These are phyloP conservation scores for Neosilurus hyrtlii DNA, from an alignment of 2,797 vertebrate genomes.

Conservation along the genomic window DNA sequence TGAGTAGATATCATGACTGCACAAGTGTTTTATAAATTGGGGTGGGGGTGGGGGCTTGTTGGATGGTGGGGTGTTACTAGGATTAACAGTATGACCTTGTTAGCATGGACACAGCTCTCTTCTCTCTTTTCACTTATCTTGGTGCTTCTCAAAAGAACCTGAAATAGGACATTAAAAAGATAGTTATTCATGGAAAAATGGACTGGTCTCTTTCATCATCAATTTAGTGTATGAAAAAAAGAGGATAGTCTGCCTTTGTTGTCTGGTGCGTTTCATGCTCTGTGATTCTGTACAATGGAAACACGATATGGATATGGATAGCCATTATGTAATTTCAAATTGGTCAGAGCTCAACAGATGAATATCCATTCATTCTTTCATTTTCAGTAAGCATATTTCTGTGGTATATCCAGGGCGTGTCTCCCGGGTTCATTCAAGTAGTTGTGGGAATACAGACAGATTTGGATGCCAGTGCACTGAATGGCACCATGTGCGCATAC, in stretches of 20 bases:
- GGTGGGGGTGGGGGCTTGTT: no score
- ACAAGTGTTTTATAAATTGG: background rate
- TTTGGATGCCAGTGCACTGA: background rate
- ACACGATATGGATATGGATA: background rate
- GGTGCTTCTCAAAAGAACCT: background rate
- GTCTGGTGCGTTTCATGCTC: background rate
- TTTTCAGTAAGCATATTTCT: background rate
- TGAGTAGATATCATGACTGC: background rate
- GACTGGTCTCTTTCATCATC: constrained; percentile 5
- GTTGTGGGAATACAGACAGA: background rate
- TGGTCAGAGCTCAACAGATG: background rate
- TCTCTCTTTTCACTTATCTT: background rate
- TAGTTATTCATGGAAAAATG: constrained; percentile 7
- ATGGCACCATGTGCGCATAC: background rate
- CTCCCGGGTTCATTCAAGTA: background rate
- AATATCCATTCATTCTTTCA: background rate
- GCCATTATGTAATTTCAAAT: background rate
- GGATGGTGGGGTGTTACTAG: background rate
- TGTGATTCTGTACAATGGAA: constrained; percentile 10
- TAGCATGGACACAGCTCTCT: background rate
- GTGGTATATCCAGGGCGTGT: background rate
- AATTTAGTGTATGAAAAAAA: background rate
- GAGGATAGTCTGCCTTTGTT: background rate
- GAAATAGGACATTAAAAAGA: background rate
- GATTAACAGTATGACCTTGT: background rate